Evolutionary conservation across 2,888 invertebrate species (phyloP), one percentile per base, ranked within the genome.

Genomic region (Coremacera marginata): DNA sequence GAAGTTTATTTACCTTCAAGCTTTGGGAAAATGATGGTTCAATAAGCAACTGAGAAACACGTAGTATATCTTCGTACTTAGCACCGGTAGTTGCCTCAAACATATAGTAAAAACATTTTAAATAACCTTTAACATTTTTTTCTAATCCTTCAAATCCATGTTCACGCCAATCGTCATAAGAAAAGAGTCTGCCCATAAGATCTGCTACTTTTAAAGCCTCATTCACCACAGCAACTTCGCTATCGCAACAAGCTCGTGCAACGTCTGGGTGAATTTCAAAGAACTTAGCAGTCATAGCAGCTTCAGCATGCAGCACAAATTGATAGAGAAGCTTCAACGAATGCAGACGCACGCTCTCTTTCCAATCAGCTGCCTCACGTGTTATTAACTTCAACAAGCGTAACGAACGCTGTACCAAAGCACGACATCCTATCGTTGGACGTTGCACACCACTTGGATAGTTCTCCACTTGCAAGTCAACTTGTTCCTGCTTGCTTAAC

Each of bases 401-500:
- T 22, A 90, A 77, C 84, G 96, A 94, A 77, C 93, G 92, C 84
- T 94, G 93, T 0, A 95, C 94, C 70, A 98, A 89, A 2, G 91
- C 91, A 9, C 97, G 92, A 86, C 98, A 98, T 0, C 97, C 97
- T 25, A 97, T 90, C 84, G 95, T 95, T 0, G 97, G 97, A n/a
- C 97, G 91, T 77, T 91, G 90, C 14, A 95, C 89, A 82, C 91
- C 89, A 65, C 91, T 86, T 0, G 96, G 96, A 90, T 97, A 97
- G 86, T 96, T 94, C 4, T 90, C 85, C 0, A 94, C 93, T 3
- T 91, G 90, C 72, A 92, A 91, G 76, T 92, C 91, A 9, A 94
- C 91, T 87, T 94, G 95, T 88, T 97, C 96, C 71, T 95, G 93
- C 86, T 96, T 95, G 86, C 96, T 96, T 0, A 97, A 89, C 79